These are phyloP conservation scores for Metalampra italica DNA, from an alignment of 2,888 invertebrate species.

Conservation along the genomic window DNA sequence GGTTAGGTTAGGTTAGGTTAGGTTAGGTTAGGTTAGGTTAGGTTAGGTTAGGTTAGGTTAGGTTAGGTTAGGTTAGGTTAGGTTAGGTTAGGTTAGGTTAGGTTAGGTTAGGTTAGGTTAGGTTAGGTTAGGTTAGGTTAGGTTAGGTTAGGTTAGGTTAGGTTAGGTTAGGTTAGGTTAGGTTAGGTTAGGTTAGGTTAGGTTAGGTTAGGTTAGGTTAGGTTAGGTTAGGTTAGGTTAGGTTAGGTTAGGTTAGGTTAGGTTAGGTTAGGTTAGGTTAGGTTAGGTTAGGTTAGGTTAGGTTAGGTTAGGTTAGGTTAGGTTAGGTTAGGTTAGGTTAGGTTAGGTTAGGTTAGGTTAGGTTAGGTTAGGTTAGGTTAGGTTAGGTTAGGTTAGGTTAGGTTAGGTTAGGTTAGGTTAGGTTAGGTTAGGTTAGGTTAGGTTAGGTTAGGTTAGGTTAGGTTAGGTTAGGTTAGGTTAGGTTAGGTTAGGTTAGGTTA, in stretches of 20 bases:
- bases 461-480: conserved; percentile 10
- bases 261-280: conserved; percentile 9
- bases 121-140: conserved; percentile 8
- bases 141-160: conserved; percentile 7
- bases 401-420: conserved; percentile 10
- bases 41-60: conserved; percentile 7
- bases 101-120: conserved; percentile 8
- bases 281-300: conserved; percentile 10
- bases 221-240: conserved; percentile 7
- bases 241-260: conserved; percentile 6
- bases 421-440: conserved; percentile 10
- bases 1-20: conserved; percentile 7
- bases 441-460: conserved; percentile 10
- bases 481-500: conserved; percentile 10
- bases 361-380: conserved; percentile 10
- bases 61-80: conserved; percentile 8
- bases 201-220: conserved; percentile 8
- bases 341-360: conserved; percentile 10
- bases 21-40: conserved; percentile 6
- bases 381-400: conserved; percentile 10
- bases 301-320: conserved; percentile 10
- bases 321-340: conserved; percentile 10
- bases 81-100: conserved; percentile 8
- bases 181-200: conserved; percentile 8
- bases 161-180: conserved; percentile 8